These are phyloP conservation scores for Hartigia nigra DNA, from an alignment of 2,888 invertebrate genomes.

Conservation along the genomic window DNA sequence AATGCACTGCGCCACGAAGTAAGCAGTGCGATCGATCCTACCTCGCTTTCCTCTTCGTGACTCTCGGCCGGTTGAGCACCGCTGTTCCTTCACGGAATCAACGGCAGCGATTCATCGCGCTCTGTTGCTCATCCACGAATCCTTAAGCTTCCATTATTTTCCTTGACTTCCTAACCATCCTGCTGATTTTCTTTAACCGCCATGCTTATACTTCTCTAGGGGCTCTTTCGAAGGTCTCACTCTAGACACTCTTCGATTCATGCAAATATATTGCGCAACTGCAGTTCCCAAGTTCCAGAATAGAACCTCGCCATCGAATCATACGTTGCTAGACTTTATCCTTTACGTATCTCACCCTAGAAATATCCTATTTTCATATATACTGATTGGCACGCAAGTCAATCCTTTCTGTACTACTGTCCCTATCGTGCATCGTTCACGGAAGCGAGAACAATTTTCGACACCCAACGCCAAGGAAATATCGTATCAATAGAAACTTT, in stretches of 20 bases:
- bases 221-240: background rate
- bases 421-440: background rate
- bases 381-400: background rate
- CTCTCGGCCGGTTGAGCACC: slow-evolving; percentile 6
- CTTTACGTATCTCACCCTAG: background rate
- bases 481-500: background rate
- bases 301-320: too few relatives aligned
- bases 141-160: background rate
- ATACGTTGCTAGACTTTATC: background rate
- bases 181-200: too few relatives aligned
- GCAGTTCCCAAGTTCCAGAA: background rate
- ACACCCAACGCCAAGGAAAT: background rate
- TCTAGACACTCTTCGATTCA: background rate
- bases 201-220: background rate
- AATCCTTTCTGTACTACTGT: background rate
- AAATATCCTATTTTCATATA: background rate
- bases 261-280: background rate
- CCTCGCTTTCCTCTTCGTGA: background rate
- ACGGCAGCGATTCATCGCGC: background rate
- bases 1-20: background rate
- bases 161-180: background rate
- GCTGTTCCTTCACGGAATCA: background rate
- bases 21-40: background rate
- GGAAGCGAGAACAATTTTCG: background rate
- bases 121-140: background rate